Evolutionary conservation across 2,797 vertebrate genomes (phyloP), one percentile per base, ranked within the genome.

Genomic region (Prunella strophiata): DNA sequence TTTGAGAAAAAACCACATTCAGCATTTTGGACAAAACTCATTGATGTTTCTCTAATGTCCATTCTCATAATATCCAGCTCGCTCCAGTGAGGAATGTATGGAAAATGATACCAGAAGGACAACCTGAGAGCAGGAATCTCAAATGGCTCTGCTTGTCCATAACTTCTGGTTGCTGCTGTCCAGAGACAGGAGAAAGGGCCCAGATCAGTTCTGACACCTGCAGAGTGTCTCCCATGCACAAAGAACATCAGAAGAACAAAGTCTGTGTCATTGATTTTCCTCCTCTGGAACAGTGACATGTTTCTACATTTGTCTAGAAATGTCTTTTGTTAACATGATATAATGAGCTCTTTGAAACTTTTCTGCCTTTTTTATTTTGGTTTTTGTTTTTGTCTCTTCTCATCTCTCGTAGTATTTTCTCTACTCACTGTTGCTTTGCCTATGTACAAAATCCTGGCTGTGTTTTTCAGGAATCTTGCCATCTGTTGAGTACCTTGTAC

Each of bases 401-500:
- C 9, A 36, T 78, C 13, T 85, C 58, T 83, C 15, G 1, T 81
- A 87, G 91, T 91, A 66, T 93, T 94, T 94, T 91, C 27, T 94
- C 27, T 94, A 32, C 45, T 89, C 62, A n/a, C 62, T 78, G 68
- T 54, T 63, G 62, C 58, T 86, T 94, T 68, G 70, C 91, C 54
- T n/a, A 8, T 11, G 43, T 70, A 54, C 89, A 85, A 48, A 96
- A 47, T 32, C n/a, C 61, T 82, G 89, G 20, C 62, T 84, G 90
- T 19, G 66, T 92, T 89, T 95, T 92, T 94, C 74, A 79, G 85
- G 71, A 77, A 34, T 94, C 59, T 82, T 91, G 63, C 93, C 91
- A 89, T 96, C 91, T 95, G 85, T 55, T 93, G 75, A 71, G 88
- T 94, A 75, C 77, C 84, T 93, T 66, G 48, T 87, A 81, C 50